These are phyloP conservation scores for Sebastes aleutianus DNA, from an alignment of 2,797 vertebrate genomes.

Conservation along the genomic window DNA sequence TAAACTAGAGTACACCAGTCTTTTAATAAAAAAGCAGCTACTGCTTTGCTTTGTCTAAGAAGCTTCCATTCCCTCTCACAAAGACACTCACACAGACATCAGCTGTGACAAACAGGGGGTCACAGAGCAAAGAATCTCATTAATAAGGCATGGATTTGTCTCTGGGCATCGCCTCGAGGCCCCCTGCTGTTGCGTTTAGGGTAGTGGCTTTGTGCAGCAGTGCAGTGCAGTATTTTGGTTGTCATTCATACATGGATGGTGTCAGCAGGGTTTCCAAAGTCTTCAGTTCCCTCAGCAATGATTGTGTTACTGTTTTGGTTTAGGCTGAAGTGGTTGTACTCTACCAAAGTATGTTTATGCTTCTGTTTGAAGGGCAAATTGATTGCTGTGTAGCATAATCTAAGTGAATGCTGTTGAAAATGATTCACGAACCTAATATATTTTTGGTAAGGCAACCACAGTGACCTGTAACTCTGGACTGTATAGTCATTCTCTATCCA, in stretches of 20 bases:
- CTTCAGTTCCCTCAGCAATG: background rate
- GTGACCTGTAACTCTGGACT: background rate
- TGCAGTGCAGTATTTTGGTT: slow-evolving; percentile 26
- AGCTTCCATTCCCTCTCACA: slow-evolving; percentile 8
- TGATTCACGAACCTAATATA: background rate
- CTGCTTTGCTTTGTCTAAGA: slow-evolving; percentile 36
- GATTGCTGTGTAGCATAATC: background rate
- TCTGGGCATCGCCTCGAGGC: slow-evolving; percentile 73
- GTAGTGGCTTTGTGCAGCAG: slow-evolving; percentile 62
- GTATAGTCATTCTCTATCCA: background rate
- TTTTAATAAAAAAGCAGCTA: background rate
- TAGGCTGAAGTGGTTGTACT: background rate
- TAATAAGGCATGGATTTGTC: slow-evolving; percentile 60
- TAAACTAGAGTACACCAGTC: background rate
- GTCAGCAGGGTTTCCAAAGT: background rate
- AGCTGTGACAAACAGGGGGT: slow-evolving; percentile 32
- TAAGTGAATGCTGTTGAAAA: background rate
- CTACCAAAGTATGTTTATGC: background rate
- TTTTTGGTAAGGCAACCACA: background rate
- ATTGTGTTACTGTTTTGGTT: background rate
- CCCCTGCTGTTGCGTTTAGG: slow-evolving; percentile 72
- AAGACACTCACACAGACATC: slow-evolving; percentile 32
- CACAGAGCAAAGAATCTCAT: slow-evolving; percentile 55
- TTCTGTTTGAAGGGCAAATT: background rate
- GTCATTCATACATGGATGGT: background rate